Evolutionary conservation across 2,113 vertebrate genomes (phyloP), one percentile per base, ranked within the genome.

Genomic region (Aviceda subcristata): DNA sequence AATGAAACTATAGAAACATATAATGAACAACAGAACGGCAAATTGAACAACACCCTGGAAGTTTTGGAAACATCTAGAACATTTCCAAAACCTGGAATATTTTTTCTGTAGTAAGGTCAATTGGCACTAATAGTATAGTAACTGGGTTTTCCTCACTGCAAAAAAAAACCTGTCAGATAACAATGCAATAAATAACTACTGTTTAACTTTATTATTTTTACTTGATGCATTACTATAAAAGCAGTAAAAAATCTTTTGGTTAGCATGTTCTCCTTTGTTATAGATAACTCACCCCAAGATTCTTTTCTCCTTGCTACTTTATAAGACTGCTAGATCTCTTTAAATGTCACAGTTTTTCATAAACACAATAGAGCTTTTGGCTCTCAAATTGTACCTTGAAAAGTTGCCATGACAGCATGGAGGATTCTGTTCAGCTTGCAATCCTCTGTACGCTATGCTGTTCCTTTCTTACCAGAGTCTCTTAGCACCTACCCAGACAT

Each of bases 371-470:
- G 45, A 86, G 68, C 50, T 87, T 93, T 93, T 86, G 51, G 83
- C 39, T 89, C 62, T 89, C 73, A 94, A 81, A 89, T 15, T 57
- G 46, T 36, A 77, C 51, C 67, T 88, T 79, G 79, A 80, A 84
- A 96, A 95, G 82, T 63, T 96, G 63, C 92, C 83, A 72, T 91
- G 92, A 92, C 91, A 91, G 94, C 57, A 11, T 72, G 57, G 48
- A 81, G 27, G 30, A 90, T 78, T 59, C 67, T 80, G 71, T 91
- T 86, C 82, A 72, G 59, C 22, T 62, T 60, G 39, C 87, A 75
- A 36, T 53, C 69, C 85, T 88, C 92, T 66, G 53, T 34, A 85
- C 53, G 17, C 45, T 67, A 3, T 43, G 38, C 45, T 85, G 55
- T 9, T 93, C 68, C 48, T 84, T 76, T 78, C 60, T 67, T 71